These are phyloP conservation scores for Acanthosepion lycidas DNA, from an alignment of 2,888 invertebrate species.

Conservation along the genomic window DNA sequence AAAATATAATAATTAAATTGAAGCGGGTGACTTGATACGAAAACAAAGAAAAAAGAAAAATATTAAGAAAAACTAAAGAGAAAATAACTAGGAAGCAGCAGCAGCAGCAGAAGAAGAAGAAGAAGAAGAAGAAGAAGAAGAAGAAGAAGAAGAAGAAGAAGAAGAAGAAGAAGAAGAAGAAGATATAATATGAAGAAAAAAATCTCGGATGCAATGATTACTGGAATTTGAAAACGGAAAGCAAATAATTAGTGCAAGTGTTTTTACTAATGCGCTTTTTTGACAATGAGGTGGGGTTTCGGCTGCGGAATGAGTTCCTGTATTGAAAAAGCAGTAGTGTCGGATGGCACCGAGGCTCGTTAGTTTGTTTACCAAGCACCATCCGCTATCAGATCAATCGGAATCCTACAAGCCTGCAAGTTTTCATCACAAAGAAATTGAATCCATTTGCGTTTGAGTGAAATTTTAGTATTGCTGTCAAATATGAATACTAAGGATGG, in stretches of 20 bases:
- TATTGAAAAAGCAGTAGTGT: not conserved
- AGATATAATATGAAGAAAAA: not conserved
- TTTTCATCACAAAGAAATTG: slow-evolving; percentile 21
- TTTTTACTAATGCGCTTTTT: not conserved
- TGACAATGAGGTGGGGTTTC: not conserved
- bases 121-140: not conserved
- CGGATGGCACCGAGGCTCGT: not conserved
- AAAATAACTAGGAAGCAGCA: too few relatives aligned
- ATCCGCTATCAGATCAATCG: slow-evolving; percentile 11
- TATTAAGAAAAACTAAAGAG: too few relatives aligned
- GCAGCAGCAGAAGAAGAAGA: not conserved
- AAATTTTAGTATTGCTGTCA: slow-evolving; percentile 6
- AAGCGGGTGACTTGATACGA: too few relatives aligned
- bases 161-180: not conserved
- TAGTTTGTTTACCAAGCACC: slow-evolving; percentile 9
- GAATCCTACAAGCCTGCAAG: not conserved
- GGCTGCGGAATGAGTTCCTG: not conserved
- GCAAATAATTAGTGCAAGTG: slow-evolving; percentile 18
- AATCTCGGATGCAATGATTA: not conserved
- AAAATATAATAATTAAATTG: too few relatives aligned
- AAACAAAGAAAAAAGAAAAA: too few relatives aligned
- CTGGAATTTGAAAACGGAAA: not conserved
- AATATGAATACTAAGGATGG: not conserved
- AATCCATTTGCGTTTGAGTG: not conserved
- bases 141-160: not conserved